Conservation (phyloP, 1,140 invertebrate species). For the Aphelenchoides fujianensis region DNA sequence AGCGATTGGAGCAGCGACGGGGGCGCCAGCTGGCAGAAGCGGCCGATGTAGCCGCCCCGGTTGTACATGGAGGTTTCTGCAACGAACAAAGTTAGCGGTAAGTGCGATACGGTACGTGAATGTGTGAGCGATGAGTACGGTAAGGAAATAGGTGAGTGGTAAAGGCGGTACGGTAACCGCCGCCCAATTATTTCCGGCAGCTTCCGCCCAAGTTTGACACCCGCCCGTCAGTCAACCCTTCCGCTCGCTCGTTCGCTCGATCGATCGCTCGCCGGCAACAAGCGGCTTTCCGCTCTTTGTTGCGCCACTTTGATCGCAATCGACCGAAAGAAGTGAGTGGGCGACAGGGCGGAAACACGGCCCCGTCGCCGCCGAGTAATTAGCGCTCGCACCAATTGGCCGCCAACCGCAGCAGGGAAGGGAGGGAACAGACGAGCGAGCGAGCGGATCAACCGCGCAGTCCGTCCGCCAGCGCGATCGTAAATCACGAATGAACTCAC, state of each 20-base stretch:
- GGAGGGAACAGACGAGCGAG: too few relatives aligned
- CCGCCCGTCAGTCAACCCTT: too few relatives aligned
- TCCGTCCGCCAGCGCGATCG: neutral
- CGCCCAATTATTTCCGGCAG: neutral
- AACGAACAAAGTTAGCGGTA: slow-evolving; percentile 12
- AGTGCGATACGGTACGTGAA: too few relatives aligned
- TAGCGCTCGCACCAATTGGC: too few relatives aligned
- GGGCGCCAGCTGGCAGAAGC: slow-evolving; percentile 23
- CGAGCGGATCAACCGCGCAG: neutral
- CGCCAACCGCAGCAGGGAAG: too few relatives aligned
- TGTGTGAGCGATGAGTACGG: too few relatives aligned
- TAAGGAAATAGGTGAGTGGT: too few relatives aligned
- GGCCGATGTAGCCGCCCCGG: slow-evolving; percentile 41
- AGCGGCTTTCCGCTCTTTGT: neutral
- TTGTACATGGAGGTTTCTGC: slow-evolving; percentile 35
- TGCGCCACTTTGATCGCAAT: neutral
- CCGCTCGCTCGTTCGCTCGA: too few relatives aligned
- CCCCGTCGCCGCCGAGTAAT: neutral
- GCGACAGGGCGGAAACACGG: neutral
- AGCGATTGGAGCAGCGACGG: slow-evolving; percentile 14
- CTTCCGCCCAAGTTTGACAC: neutral
- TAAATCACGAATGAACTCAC: slow-evolving; percentile 22
- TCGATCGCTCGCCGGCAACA: too few relatives aligned
- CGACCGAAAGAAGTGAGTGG: neutral
- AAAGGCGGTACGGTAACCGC: slow-evolving; percentile 4